These are phyloP conservation scores for Varanus salvator DNA, from an alignment of 2,113 vertebrate genomes.

Conservation along the genomic window DNA sequence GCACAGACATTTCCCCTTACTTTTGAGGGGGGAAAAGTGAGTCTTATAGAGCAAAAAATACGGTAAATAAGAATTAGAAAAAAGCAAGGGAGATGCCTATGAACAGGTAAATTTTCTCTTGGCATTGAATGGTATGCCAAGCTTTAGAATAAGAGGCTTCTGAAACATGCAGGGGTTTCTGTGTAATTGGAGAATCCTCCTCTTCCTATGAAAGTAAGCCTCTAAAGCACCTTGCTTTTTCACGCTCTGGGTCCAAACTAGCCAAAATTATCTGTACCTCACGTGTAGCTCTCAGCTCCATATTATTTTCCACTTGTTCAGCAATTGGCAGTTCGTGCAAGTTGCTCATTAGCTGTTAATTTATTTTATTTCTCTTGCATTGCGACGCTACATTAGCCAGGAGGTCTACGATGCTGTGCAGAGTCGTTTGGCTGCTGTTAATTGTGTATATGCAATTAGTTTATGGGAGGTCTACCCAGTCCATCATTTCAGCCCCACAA, in stretches of 20 bases:
- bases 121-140: not conserved
- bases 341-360: too few relatives aligned
- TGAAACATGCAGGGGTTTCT: not conserved
- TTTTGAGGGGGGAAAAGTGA: too few relatives aligned
- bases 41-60: too few relatives aligned
- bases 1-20: too few relatives aligned
- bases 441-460: too few relatives aligned
- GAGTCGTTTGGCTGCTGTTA: too few relatives aligned
- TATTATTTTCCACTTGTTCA: not conserved
- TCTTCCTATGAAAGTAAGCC: not conserved
- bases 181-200: not conserved
- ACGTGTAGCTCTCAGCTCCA: not conserved
- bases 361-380: too few relatives aligned
- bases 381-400: too few relatives aligned
- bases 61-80: not conserved
- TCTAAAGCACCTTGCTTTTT: not conserved
- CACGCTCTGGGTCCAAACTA: not conserved
- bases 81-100: not conserved
- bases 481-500: too few relatives aligned
- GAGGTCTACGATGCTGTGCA: too few relatives aligned
- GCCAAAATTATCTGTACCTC: conserved; percentile 9
- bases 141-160: not conserved
- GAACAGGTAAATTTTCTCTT: not conserved
- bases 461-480: too few relatives aligned
- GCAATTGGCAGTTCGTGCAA: too few relatives aligned